A percentile compares a stretch with the other conserved stretches of the same genome.
These are phyloP conservation scores for Pseudomyrmex gracilis DNA, from an alignment of 1,140 invertebrate species.

Conservation along the genomic window DNA sequence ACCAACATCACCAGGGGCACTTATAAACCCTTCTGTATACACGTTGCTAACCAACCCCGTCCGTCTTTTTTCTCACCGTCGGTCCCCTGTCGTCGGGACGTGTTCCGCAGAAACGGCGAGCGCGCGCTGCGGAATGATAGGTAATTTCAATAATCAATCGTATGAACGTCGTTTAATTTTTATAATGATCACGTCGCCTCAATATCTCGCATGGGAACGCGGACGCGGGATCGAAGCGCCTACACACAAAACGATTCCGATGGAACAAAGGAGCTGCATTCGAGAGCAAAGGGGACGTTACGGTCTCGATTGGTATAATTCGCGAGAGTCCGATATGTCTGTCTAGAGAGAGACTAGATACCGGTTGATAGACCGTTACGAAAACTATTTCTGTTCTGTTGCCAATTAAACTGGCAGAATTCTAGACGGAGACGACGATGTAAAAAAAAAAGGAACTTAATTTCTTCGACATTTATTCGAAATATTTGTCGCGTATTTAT, in stretches of 20 bases:
- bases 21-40: slow-evolving; percentile 10
- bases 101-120: slow-evolving; percentile 56
- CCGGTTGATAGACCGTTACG: too few relatives aligned
- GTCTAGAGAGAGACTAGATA: not conserved
- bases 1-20: slow-evolving; percentile 29
- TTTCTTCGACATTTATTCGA: too few relatives aligned
- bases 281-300: slow-evolving; percentile 22
- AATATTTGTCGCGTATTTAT: too few relatives aligned
- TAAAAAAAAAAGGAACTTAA: too few relatives aligned
- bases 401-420: too few relatives aligned
- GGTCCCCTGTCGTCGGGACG: not conserved
- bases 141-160: slow-evolving; percentile 86
- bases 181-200: slow-evolving; percentile 82
- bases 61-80: slow-evolving; percentile 29
- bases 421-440: too few relatives aligned
- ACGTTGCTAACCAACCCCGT: slow-evolving; percentile 16
- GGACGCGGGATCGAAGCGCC: not conserved
- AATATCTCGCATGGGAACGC: slow-evolving; percentile 75
- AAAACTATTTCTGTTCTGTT: too few relatives aligned
- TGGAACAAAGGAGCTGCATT: slow-evolving; percentile 49
- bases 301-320: slow-evolving; percentile 43
- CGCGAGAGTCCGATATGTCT: slow-evolving; percentile 11
- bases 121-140: slow-evolving; percentile 72
- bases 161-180: slow-evolving; percentile 86
- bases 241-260: slow-evolving; percentile 32